Evolutionary conservation across 2,113 vertebrate species (phyloP).

Genomic region (Ceyx margarethae): DNA sequence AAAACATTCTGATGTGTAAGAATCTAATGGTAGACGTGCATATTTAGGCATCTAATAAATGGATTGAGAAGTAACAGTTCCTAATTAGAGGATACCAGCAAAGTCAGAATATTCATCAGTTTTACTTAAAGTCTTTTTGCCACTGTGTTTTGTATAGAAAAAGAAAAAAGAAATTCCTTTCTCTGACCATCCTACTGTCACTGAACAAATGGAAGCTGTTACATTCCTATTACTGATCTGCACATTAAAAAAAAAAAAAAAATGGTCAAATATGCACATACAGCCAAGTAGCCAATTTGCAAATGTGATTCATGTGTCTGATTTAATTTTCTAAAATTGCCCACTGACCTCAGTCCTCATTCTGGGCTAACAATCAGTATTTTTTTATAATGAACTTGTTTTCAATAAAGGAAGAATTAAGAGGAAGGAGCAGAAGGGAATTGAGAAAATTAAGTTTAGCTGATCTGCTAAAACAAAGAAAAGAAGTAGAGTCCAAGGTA

Average conservation of each 20-base stretch:
- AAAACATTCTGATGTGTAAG: background rate
- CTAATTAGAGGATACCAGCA: background rate
- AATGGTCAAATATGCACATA: background rate
- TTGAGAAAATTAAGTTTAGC: constrained; percentile 25
- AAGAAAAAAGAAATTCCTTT: background rate
- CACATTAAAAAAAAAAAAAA: background rate
- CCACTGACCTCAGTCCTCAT: background rate
- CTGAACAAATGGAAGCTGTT: background rate
- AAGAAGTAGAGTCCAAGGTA: background rate
- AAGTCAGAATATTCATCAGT: constrained; percentile 10
- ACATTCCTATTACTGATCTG: background rate
- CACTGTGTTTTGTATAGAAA: background rate
- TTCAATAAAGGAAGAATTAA: constrained; percentile 22
- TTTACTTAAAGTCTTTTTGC: background rate
- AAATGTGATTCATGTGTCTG: background rate
- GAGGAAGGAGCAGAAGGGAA: background rate
- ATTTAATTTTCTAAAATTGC: constrained; percentile 37
- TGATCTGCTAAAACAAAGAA: constrained; percentile 13
- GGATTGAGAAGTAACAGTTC: background rate
- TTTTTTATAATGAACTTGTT: background rate
- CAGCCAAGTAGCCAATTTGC: background rate
- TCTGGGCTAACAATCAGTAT: background rate
- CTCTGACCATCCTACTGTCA: background rate
- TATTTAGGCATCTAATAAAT: background rate
- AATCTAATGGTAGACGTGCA: background rate